Evolutionary conservation across 2,888 invertebrate genomes (phyloP), one percentile per base, ranked within the genome.

Genomic region (Metallyticus violacea): DNA sequence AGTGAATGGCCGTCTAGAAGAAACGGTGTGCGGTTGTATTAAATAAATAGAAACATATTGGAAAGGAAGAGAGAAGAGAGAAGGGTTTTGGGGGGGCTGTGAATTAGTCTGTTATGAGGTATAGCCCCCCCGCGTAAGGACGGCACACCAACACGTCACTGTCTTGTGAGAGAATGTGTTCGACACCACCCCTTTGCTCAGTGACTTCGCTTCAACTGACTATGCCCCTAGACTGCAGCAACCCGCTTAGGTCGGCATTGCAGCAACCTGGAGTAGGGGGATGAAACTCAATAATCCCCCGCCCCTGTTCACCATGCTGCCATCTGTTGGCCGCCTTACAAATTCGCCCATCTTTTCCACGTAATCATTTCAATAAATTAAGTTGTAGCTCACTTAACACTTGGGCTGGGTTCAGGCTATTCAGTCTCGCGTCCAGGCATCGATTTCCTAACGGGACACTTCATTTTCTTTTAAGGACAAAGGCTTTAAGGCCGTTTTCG

Each of bases 141-240:
- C 26, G 27, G 62, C 26, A 62, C 26, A 7, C n/a, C 28, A 15
- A 77, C 77, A 77, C 77, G 30, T 30, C 6, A 30, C 30, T 76
- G 76, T 77, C 30, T 78, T 85, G 7, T 77, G 28, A 27, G 26
- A 25, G 78, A 78, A 77, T 78, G 26, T 30, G 25, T 2, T 6
- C 26, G 9, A 15, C 26, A 78, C n/a, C 1, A 85, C 79, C 25
- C 3, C 30, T 29, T 81, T n/a, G n/a, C n/a, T n/a, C n/a, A n/a
- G n/a, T 30, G 30, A 30, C 30, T 30, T 30, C 7, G 25, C 81
- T 62, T 1, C 15, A 25, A 82, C 40, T 62, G 62, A 62, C 83
- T 83, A 81, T 86, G 26, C 88, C 85, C 86, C 88, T 86, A 85
- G 82, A 88, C 88, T 88, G 88, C 86, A 86, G 88, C 86, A 79